phyloP scores from a whole-genome alignment of 2,797 vertebrate species.

The Synanceia verrucosa region DNA sequence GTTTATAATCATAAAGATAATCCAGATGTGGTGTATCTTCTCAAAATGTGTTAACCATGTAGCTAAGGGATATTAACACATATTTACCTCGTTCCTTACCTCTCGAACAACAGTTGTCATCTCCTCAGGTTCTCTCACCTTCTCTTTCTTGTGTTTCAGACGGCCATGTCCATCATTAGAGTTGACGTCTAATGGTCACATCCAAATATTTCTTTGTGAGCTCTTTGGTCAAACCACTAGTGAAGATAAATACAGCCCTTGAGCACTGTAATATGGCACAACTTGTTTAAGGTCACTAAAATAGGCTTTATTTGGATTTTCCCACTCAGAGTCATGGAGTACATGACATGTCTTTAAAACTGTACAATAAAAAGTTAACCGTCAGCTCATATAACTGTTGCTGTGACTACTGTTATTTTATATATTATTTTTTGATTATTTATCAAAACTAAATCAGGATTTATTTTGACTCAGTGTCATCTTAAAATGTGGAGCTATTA shows the following conservation, averaged over 20 bases:
- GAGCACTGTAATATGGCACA: constrained; percentile 2
- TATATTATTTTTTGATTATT: not conserved
- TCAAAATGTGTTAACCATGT: not conserved
- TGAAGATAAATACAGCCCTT: constrained; percentile 23
- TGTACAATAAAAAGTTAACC: not conserved
- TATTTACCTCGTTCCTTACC: constrained; percentile 12
- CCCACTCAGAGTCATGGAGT: not conserved
- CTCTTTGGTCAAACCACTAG: constrained; percentile 13
- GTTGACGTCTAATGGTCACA: not conserved
- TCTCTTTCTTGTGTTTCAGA: constrained; percentile 3
- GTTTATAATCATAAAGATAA: not conserved
- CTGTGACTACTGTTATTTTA: not conserved
- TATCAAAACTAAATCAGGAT: not conserved
- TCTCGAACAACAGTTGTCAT: not conserved
- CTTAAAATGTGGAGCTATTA: too few relatives aligned
- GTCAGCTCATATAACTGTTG: not conserved
- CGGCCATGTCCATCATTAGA: constrained; percentile 2
- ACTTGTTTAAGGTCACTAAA: constrained; percentile 23
- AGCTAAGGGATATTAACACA: not conserved
- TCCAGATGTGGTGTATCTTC: not conserved
- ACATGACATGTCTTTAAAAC: not conserved
- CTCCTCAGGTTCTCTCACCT: not conserved
- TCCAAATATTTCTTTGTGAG: constrained; percentile 20
- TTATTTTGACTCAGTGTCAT: not conserved
- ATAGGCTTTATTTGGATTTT: constrained; percentile 36